Evolutionary conservation across 2,113 vertebrate species (phyloP).

Genomic region (Gymnorhina tibicen): DNA sequence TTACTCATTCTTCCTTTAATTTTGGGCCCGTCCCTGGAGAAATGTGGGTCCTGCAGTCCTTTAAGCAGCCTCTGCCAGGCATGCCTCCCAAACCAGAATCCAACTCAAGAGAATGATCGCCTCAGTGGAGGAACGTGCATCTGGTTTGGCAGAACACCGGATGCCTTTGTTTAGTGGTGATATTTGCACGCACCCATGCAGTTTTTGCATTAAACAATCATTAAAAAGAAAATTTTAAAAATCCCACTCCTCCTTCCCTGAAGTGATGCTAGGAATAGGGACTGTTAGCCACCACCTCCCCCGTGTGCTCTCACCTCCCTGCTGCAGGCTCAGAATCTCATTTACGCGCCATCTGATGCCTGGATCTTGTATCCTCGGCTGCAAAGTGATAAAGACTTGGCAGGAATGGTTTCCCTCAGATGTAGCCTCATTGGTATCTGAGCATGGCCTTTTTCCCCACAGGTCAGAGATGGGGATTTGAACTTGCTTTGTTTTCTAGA

Average conservation of each 20-base stretch:
- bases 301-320: neutral
- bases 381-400: neutral
- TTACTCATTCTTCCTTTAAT: neutral
- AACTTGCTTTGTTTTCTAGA: neutral
- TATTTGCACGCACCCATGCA: neutral
- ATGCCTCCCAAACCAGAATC: neutral
- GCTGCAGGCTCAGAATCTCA: neutral
- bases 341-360: slow-evolving; percentile 5
- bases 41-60: neutral
- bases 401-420: neutral
- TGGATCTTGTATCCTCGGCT: neutral
- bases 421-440: neutral
- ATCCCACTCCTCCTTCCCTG: neutral
- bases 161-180: neutral
- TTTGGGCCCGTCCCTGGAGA: rapidly evolving
- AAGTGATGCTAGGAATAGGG: slow-evolving; percentile 17
- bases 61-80: neutral
- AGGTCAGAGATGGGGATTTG: neutral
- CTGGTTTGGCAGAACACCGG: neutral
- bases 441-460: neutral
- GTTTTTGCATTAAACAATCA: neutral
- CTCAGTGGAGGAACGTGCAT: neutral
- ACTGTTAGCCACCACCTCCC: slow-evolving; percentile 43
- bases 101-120: neutral
- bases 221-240: neutral